Percentiles rank a stretch among this genome's conserved stretches.
phyloP scores from a whole-genome alignment of 1,140 invertebrate genomes.

The Condylostylus longicornis region DNA sequence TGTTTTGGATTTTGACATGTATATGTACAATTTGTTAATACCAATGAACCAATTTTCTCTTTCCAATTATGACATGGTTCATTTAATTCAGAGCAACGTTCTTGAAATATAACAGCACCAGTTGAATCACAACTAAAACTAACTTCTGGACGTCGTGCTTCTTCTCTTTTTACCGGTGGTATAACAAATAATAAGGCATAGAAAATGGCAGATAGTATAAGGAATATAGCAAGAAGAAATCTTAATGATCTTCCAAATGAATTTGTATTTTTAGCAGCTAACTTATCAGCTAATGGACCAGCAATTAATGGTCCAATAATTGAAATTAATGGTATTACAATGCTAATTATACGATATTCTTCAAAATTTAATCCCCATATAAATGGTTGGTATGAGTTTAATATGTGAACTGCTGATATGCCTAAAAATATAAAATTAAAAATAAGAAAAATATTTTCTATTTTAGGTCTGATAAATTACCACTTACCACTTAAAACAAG shows the following conservation, averaged over 20 bases:
- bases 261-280: constrained; percentile 32
- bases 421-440: constrained; percentile 34
- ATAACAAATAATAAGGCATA: constrained; percentile 49
- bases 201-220: constrained; percentile 48
- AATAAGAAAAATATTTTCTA: background rate
- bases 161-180: constrained; percentile 39
- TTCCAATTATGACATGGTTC: constrained; percentile 48
- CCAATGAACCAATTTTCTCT: constrained; percentile 37
- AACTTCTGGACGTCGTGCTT: constrained; percentile 41
- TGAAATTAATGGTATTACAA: constrained; percentile 53
- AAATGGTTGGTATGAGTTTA: constrained; percentile 57
- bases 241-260: constrained; percentile 34
- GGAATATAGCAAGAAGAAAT: constrained; percentile 48
- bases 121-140: constrained; percentile 50
- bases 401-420: constrained; percentile 57
- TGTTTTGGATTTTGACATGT: constrained; percentile 35
- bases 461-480: background rate
- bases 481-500: constrained; percentile 27
- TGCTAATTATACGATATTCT: constrained; percentile 55
- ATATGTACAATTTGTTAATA: constrained; percentile 41
- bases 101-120: constrained; percentile 50
- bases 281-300: constrained; percentile 50
- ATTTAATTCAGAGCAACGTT: constrained; percentile 45
- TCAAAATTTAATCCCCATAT: constrained; percentile 48
- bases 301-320: constrained; percentile 50